Base-by-base conservation (phyloP, 2,888 invertebrate species). In the Mantis religiosa region DNA sequence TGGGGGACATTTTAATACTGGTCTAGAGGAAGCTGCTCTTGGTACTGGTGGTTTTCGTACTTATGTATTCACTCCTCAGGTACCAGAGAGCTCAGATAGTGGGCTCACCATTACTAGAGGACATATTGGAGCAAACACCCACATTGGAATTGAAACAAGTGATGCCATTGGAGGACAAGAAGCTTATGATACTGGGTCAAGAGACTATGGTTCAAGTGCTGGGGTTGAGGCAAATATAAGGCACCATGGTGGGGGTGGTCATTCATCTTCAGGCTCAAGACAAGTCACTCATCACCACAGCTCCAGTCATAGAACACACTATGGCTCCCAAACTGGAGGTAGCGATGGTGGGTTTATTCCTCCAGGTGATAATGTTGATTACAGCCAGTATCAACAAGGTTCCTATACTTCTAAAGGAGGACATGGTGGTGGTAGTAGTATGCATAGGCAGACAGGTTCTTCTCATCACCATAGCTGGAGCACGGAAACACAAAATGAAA, bases 401-500 rank as follows among this genome's bases (percentile, higher is more conserved):
- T 85, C 85, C 7, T 83, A 28, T 12, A 47, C 2, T 85, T 41
- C 25, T 1, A 54, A 28, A 28, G 34, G 12, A 41, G 85, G 85
- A 54, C 85, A 85, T 15, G 8, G 54, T 85, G 8, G 54, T 85
- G 54, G 15, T 14, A n/a, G 47, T 27, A 30, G 15, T 28, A 28
- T 20, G 34, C 9, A 82, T 3, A 20, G 54, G 54, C 54, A 71
- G 54, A 71, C 54, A 20, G 54, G 54, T 20, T 30, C 71, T 86
- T 86, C 86, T 14, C 71, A 86, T 81, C 30, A 81, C 28, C 28
- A 28, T 71, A 71, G 81, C 9, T 87, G 87, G 87, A 82, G 34
- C n/a, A 82, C 86, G 20, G 28, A 47, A 15, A 91, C 91, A 87
- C 91, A 92, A 89, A 91, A 92, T 41, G 91, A 91, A 6, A 90